phyloP scores from a whole-genome alignment of 2,888 invertebrate species.

The Megastigmus dorsalis region DNA sequence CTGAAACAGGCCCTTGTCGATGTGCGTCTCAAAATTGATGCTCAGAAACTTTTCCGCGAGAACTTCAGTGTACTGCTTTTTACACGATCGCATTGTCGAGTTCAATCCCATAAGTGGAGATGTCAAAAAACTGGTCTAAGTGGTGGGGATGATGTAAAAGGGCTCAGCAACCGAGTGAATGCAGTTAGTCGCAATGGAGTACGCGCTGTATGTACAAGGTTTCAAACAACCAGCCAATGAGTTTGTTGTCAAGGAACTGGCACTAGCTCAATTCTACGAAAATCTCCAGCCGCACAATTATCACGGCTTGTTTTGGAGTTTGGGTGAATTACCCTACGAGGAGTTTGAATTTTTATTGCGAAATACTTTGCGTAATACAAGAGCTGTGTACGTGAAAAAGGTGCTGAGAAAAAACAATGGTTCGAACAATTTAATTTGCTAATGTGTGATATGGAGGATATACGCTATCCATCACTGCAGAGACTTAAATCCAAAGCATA shows the following conservation, averaged over 20 bases:
- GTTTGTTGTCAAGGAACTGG: not conserved
- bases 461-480: not conserved
- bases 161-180: not conserved
- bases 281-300: not conserved
- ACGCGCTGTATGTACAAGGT: not conserved
- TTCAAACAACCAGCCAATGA: not conserved
- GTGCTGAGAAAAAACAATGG: not conserved
- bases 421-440: not conserved
- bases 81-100: not conserved
- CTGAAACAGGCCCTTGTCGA: not conserved
- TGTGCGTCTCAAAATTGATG: not conserved
- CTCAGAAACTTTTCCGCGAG: not conserved
- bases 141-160: not conserved
- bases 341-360: not conserved
- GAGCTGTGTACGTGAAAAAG: not conserved
- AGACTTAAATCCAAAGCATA: not conserved
- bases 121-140: not conserved
- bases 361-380: not conserved
- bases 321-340: not conserved
- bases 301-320: not conserved
- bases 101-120: conserved; percentile 13
- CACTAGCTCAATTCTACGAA: not conserved
- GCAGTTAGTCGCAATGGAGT: not conserved
- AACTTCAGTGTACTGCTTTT: not conserved
- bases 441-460: not conserved